These are phyloP conservation scores for Pseudolaguvia tuberculata DNA, from an alignment of 2,113 vertebrate species.

Conservation along the genomic window DNA sequence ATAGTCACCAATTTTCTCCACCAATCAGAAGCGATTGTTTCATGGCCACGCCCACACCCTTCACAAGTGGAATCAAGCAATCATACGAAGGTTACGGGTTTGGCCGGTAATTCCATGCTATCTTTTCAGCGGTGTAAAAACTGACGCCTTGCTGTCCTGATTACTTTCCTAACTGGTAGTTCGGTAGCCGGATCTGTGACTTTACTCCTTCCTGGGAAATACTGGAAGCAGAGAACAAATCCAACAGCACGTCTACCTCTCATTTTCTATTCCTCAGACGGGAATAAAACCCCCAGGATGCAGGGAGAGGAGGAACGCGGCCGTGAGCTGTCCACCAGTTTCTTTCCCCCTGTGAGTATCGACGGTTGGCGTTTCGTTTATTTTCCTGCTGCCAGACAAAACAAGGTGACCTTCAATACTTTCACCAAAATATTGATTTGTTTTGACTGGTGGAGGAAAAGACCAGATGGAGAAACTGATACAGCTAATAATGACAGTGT, in stretches of 20 bases:
- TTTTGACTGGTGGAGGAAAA: background rate
- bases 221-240: constrained; percentile 23
- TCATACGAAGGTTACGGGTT: background rate
- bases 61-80: constrained; percentile 4
- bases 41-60: background rate
- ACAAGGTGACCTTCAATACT: background rate
- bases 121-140: background rate
- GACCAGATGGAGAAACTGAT: background rate
- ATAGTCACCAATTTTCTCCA: background rate
- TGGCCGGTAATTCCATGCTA: background rate
- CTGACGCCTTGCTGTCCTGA: background rate
- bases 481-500: no score
- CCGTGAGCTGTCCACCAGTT: constrained; percentile 1
- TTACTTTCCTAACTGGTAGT: constrained; percentile 21
- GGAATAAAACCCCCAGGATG: constrained; percentile 1
- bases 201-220: constrained; percentile 12
- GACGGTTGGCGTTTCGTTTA: background rate
- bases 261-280: constrained; percentile 37
- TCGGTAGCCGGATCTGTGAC: constrained; percentile 1
- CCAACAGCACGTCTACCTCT: constrained; percentile 28
- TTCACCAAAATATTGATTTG: background rate
- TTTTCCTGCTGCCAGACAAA: constrained; percentile 14
- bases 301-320: constrained; percentile 6
- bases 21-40: background rate
- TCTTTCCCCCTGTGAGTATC: background rate